These are phyloP conservation scores for Hemicentrotus pulcherrimus DNA, from an alignment of 35 echinoderm and acorn worm genomes.

Conservation along the genomic window DNA sequence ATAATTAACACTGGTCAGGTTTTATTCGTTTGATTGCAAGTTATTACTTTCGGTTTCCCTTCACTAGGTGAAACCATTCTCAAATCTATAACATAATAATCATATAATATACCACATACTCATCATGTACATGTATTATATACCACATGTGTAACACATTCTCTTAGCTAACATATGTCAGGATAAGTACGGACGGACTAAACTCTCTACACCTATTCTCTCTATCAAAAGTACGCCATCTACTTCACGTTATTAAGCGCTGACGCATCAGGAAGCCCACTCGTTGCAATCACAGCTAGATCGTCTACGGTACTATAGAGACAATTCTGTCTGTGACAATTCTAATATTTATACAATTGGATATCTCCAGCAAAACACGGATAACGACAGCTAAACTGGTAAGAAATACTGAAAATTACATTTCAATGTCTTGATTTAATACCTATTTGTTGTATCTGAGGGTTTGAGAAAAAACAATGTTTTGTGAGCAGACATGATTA, in stretches of 20 bases:
- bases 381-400: background rate
- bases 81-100: too few relatives aligned
- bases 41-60: too few relatives aligned
- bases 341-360: background rate
- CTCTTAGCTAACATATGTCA: too few relatives aligned
- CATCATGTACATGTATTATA: too few relatives aligned
- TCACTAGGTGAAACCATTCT: too few relatives aligned
- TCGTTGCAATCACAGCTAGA: background rate
- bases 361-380: background rate
- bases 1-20: too few relatives aligned
- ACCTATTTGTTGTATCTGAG: background rate
- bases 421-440: background rate
- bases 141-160: too few relatives aligned
- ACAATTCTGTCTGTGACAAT: background rate
- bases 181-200: background rate
- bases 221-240: background rate
- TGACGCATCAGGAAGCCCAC: background rate
- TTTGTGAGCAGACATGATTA: background rate
- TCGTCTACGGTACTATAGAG: background rate
- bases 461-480: background rate
- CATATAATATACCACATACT: too few relatives aligned
- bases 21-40: too few relatives aligned
- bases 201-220: background rate
- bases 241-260: background rate
- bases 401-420: background rate